Evolutionary conservation across 2,888 invertebrate species (phyloP).

Genomic region (Trachelus troglodyta): DNA sequence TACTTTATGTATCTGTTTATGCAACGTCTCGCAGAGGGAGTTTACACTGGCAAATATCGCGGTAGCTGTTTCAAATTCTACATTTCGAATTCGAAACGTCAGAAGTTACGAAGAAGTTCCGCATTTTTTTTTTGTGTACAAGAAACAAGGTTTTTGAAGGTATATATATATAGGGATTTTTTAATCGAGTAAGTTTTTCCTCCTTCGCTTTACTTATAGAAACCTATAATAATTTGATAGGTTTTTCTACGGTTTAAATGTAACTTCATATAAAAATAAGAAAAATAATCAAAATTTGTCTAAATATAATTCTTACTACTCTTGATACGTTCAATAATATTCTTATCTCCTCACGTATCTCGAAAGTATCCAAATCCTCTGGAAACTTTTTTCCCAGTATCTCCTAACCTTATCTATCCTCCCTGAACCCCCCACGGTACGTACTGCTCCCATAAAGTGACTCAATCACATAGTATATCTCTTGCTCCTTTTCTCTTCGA

Average conservation of each 20-base stretch:
- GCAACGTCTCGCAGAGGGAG: neutral
- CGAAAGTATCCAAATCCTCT: neutral
- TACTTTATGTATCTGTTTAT: conserved; percentile 6
- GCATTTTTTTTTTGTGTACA: neutral
- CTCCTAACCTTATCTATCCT: neutral
- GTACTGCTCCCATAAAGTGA: neutral
- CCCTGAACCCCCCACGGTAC: neutral
- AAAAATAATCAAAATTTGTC: neutral
- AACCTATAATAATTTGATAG: no score
- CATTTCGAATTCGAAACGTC: neutral
- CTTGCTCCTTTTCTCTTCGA: neutral
- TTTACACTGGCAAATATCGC: neutral
- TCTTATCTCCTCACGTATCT: neutral
- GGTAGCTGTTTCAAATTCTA: neutral
- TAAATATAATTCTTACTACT: neutral
- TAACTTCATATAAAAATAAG: neutral
- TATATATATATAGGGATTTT: no score
- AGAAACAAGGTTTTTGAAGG: fast-evolving
- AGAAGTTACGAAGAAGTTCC: neutral
- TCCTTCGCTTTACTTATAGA: no score
- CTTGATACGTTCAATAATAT: neutral
- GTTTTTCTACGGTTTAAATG: neutral
- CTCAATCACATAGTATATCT: neutral
- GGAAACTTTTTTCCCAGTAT: neutral
- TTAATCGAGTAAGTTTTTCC: neutral